Evolutionary conservation across 2,113 vertebrate genomes (phyloP), one percentile per base, ranked within the genome.

Genomic region (Anarrhichthys ocellatus): DNA sequence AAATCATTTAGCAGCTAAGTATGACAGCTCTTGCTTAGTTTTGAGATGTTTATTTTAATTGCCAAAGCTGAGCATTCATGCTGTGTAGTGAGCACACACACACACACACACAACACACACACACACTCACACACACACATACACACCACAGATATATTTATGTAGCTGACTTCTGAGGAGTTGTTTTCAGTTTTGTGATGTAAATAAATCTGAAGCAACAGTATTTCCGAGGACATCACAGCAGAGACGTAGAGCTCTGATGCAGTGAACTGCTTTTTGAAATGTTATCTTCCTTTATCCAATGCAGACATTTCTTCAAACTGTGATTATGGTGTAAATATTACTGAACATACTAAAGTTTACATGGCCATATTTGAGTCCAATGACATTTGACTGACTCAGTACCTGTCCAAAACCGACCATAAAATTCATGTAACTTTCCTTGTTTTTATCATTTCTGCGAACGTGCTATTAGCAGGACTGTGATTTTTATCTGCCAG

Each of bases 241-340:
- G 67, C 63, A 54, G 65, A 76, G 68, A 73, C 29, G 62, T 24
- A 3, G 66, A 13, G 52, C 58, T 87, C 66, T 40, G 78, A 74
- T 3, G 54, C 44, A 36, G 67, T 20, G 46, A 64, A 56, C 1
- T 11, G 6, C 48, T 36, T 77, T 73, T 54, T 81, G 1, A 81
- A 65, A 73, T 70, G 65, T 83, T 80, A 44, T 67, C 81, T 66
- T 79, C 56, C 32, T 76, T 72, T 73, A 27, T 70, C 67, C 48
- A 27, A 13, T 11, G 48, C 67, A 73, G 66, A 87, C 6, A 13
- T 84, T 87, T 81, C 42, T 77, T 59, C 74, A 81, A 77, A 85
- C 87, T 89, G 83, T 88, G 87, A 86, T 64, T 38, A 58, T 58
- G 80, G 29, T 91, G 81, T 93, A 86, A 87, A 90, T 88, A 86